Percentiles rank a stretch among this genome's conserved stretches.
These are phyloP conservation scores for Indicator indicator DNA, from an alignment of 2,113 vertebrate species.

Conservation along the genomic window DNA sequence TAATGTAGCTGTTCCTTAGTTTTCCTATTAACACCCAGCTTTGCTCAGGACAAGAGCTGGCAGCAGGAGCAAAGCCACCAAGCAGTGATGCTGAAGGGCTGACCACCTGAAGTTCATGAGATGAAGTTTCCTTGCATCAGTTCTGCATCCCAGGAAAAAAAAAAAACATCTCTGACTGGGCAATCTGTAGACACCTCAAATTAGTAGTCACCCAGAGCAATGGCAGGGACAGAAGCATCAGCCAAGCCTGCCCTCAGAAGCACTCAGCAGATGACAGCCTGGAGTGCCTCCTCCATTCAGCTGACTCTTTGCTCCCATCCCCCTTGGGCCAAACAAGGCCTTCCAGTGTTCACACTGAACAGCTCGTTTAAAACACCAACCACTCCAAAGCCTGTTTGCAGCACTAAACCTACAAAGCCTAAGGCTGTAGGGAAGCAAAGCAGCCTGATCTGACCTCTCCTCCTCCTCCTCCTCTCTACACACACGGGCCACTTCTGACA, in stretches of 20 bases:
- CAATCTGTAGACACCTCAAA: neutral
- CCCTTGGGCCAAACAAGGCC: neutral
- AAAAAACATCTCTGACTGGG: too few species aligned
- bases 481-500: neutral
- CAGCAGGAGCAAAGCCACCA: neutral
- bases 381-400: neutral
- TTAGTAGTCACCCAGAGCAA: neutral
- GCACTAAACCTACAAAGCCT: neutral
- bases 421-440: too few species aligned
- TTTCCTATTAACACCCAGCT: neutral
- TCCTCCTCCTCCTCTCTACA: neutral
- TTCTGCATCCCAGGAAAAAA: neutral
- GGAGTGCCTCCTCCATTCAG: neutral
- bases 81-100: neutral
- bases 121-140: neutral
- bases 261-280: neutral
- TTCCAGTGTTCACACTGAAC: neutral
- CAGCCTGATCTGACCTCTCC: neutral
- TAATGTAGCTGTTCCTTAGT: neutral
- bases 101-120: neutral
- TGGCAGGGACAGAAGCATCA: neutral
- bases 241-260: neutral
- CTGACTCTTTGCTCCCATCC: neutral
- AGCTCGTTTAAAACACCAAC: neutral
- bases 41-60: neutral